Evolutionary conservation across 2,888 invertebrate species (phyloP).

Genomic region (Galerucella calmariensis): DNA sequence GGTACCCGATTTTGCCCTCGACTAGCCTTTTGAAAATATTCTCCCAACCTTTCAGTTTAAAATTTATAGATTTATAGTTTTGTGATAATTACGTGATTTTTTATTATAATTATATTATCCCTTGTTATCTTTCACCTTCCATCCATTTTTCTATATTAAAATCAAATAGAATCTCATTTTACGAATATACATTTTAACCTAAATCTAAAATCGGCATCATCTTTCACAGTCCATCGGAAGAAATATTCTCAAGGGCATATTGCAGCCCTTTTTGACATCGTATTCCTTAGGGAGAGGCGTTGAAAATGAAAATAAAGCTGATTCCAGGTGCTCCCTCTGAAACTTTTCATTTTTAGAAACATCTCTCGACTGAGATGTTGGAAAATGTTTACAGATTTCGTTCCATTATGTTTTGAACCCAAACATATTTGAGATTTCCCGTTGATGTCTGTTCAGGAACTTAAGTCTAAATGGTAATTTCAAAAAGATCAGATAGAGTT

Average conservation of each 20-base stretch:
- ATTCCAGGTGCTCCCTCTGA: conserved; percentile 44
- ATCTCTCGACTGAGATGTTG: conserved; percentile 17
- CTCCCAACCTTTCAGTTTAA: too few species aligned
- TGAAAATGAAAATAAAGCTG: conserved; percentile 46
- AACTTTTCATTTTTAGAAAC: conserved; percentile 31
- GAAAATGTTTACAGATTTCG: conserved; percentile 25
- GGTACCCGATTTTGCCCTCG: too few species aligned
- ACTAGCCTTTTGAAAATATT: too few species aligned
- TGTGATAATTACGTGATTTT: too few species aligned
- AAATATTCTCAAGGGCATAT: conserved; percentile 26
- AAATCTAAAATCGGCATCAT: conserved; percentile 25
- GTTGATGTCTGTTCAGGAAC: not conserved
- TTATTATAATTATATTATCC: too few species aligned
- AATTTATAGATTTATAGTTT: too few species aligned
- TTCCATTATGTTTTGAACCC: conserved; percentile 11
- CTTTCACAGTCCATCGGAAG: conserved; percentile 27
- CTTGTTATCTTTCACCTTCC: not conserved
- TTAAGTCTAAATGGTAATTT: not conserved
- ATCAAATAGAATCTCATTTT: not conserved
- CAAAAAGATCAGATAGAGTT: not conserved
- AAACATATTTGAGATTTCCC: not conserved
- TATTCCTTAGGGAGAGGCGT: conserved; percentile 23
- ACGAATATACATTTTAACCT: not conserved
- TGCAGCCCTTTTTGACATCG: conserved; percentile 22
- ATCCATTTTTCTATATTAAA: not conserved